Conservation (phyloP, 2,797 vertebrate species). For the Enteromius viviparus region DNA sequence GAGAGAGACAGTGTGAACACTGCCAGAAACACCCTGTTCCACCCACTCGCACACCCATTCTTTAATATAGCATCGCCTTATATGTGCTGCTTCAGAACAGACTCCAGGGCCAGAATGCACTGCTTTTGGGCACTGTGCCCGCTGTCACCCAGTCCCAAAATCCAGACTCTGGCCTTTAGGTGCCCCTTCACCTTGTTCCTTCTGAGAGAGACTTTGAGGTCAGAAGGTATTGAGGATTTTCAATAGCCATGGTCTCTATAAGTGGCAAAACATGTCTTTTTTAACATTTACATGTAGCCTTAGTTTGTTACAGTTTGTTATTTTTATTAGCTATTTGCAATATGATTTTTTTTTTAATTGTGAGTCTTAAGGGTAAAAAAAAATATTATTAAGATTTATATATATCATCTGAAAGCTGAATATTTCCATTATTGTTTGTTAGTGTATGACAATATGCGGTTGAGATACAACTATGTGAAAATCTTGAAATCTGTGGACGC, state of each 20-base stretch:
- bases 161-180: conserved; percentile 32
- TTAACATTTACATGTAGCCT: neutral
- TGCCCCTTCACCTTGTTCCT: conserved; percentile 37
- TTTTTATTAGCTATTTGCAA: neutral
- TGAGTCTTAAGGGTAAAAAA: neutral
- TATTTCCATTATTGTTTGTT: neutral
- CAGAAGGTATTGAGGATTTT: neutral
- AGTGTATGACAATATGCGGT: neutral
- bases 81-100: conserved; percentile 34
- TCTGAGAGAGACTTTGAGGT: conserved; percentile 9
- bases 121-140: conserved; percentile 50
- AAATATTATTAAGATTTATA: neutral
- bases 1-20: conserved; percentile 34
- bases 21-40: conserved; percentile 33
- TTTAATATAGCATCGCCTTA: conserved; percentile 34
- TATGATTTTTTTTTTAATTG: neutral
- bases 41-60: conserved; percentile 39
- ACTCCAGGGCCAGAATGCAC: conserved; percentile 28
- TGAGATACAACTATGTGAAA: neutral
- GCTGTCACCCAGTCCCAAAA: conserved; percentile 22
- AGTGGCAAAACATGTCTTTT: neutral
- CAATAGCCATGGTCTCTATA: neutral
- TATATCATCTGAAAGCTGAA: neutral
- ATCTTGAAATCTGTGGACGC: neutral
- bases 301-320: too few species aligned